Evolutionary conservation across 2,797 vertebrate species (phyloP), one percentile per base, ranked within the genome.

Genomic region (Xyrichtys novacula): DNA sequence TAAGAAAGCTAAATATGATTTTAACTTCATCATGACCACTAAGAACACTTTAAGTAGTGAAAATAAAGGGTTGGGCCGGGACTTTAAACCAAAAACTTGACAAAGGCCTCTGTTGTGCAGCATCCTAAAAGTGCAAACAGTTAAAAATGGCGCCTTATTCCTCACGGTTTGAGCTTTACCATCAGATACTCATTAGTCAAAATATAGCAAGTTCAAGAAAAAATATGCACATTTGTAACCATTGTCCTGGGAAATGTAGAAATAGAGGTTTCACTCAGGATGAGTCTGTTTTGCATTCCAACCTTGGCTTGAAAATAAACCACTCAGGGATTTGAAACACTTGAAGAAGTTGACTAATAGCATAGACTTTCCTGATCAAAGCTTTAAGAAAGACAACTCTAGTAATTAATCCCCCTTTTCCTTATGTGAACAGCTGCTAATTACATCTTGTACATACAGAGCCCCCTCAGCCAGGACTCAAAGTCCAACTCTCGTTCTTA

Each of bases 401-500:
- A 29, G 53, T 80, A 78, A 76, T 83, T 70, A 79, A 69, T 65
- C 25, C 49, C 9, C 8, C 46, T 50, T 56, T 80, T 76, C 26
- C 62, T 43, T 31, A 46, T 44, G 38, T 59, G 36, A 66, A 57
- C 23, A 16, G 29, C 43, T 43, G 66, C 54, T 77, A 76, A 85
- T 84, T 78, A 81, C 82, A 78, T 61, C 58, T 39, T 29, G 78
- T 77, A 80, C 78, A 68, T 8, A 65, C 57, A 85, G 65, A 80
- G 39, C 32, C 60, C 19, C 36, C 57, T 50, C 42, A 68, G 34
- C 22, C 22, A 55, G 26, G 17, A 65, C n/a, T 16, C 15, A 28
- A 39, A 47, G 39, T 20, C 25, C 14, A n/a, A 47, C 39, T 40
- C 47, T 10, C 28, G 6, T 57, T 72, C 12, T 5, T 49, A 64